Percentiles rank a stretch among this genome's conserved stretches.
Evolutionary conservation across 2,797 vertebrate species (phyloP).

Genomic region (Aphelocoma californica): DNA sequence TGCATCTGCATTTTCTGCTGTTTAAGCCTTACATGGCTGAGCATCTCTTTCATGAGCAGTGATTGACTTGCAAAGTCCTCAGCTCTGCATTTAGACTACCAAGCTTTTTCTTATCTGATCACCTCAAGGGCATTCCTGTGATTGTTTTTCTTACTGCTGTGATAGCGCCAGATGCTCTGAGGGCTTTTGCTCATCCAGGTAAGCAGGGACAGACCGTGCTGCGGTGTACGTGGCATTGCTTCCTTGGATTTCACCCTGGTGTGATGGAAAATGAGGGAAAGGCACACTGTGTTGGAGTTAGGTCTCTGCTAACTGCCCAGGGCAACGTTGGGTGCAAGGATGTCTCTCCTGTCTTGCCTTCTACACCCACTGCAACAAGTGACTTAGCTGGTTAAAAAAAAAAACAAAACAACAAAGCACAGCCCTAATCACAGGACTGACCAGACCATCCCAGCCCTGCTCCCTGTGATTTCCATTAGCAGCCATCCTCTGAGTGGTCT

Average conservation of each 20-base stretch:
- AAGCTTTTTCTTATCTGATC: neutral
- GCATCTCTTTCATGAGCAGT: neutral
- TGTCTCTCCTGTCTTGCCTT: neutral
- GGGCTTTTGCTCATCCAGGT: neutral
- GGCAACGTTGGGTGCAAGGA: fast-evolving
- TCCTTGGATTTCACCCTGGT: neutral
- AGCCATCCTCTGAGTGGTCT: neutral
- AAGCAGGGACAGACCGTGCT: neutral
- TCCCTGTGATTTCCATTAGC: constrained; percentile 5
- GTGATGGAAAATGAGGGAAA: neutral
- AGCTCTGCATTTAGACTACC: neutral
- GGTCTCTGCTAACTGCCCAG: neutral
- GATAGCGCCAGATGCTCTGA: neutral
- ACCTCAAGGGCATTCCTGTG: neutral
- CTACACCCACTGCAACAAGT: neutral
- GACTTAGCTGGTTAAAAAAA: neutral
- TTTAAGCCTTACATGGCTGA: neutral
- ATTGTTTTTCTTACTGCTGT: neutral
- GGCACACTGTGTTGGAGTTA: neutral
- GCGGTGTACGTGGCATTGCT: fast-evolving
- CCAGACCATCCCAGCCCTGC: neutral
- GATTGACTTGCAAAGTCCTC: neutral
- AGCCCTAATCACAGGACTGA: neutral
- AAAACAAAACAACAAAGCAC: neutral
- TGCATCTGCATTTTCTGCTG: neutral